Percentiles rank a stretch among this genome's conserved stretches.
phyloP scores from a whole-genome alignment of 2,113 vertebrate genomes.

The Arothron firmamentum region DNA sequence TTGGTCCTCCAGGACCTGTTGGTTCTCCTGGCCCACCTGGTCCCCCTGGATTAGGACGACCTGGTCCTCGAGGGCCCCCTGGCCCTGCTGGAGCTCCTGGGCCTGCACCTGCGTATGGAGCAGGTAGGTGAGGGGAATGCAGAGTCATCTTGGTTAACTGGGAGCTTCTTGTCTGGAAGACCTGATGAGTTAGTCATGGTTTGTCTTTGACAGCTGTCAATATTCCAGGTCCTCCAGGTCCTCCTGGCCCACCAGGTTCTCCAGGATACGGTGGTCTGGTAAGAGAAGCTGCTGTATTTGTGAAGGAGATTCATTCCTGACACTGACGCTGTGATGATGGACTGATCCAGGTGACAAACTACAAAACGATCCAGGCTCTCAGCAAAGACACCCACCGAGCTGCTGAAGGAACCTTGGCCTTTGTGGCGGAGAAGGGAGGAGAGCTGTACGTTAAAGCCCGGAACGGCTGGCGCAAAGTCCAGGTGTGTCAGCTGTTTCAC shows the following conservation, averaged over 20 bases:
- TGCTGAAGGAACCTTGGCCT: constrained; percentile 82
- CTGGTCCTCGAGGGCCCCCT: constrained; percentile 80
- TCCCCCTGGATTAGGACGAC: constrained; percentile 79
- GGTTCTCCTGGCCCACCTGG: constrained; percentile 84
- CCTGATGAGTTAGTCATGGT: not conserved
- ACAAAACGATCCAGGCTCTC: constrained; percentile 76
- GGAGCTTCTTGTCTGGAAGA: not conserved
- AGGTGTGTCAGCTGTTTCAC: constrained; percentile 66
- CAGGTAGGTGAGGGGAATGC: constrained; percentile 63
- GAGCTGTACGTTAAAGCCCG: constrained; percentile 84
- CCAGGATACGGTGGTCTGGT: constrained; percentile 80
- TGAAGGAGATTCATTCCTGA: too few species aligned
- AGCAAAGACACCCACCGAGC: constrained; percentile 74
- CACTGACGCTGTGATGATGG: constrained; percentile 13
- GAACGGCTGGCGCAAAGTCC: constrained; percentile 86
- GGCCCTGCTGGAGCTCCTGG: constrained; percentile 82
- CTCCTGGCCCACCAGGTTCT: constrained; percentile 83
- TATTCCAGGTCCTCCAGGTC: constrained; percentile 85
- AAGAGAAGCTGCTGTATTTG: constrained; percentile 40
- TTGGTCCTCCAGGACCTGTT: constrained; percentile 82
- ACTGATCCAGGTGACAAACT: constrained; percentile 75
- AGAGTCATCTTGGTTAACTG: not conserved
- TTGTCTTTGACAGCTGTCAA: constrained; percentile 64
- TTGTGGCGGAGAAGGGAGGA: constrained; percentile 81
- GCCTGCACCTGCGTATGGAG: constrained; percentile 70